Evolutionary conservation across 53 echinoderm and acorn worm genomes (phyloP), one percentile per base, ranked within the genome.

Genomic region (Hippasteria phrygiana): DNA sequence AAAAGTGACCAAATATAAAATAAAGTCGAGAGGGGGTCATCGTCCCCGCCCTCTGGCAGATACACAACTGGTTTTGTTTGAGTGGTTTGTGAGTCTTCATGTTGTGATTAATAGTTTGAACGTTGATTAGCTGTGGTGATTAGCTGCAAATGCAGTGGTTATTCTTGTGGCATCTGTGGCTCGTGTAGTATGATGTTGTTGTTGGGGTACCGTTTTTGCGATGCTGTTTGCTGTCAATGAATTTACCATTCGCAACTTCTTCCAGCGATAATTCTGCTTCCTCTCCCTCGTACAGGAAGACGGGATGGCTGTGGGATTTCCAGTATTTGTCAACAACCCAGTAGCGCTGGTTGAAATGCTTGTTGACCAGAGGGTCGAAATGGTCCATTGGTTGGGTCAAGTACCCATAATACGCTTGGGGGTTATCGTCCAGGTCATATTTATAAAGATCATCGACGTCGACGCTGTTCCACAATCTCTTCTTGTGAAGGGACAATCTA

Each of bases 211-310:
- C 46, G 13, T 54, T 20, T 54, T 16, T 54, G 3, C 20, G 18
- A 13, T 54, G 18, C 20, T 16, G 14, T 4, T 54, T 54, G 3
- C 3, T 54, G 13, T n/a, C 54, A 17, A 11, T 54, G 54, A 13
- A 13, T 54, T 46, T 89, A 88, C 89, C 89, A 46, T 65, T n/a
- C 12, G 37, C 34, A 2, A 93, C 78, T 51, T 77, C 53, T 27
- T 20, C 69, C 43, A 20, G 16, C 13, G 48, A 46, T 13, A 93
- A 63, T 12, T 43, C 62, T 3, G 73, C 90, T 39, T 93, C 93
- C 22, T 90, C 93, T 18, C 87, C 93, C 24, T 90, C 90, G 88
- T 80, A 93, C 0, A 93, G 82, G 74, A 93, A 87, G 22, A 93
- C 88, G 35, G 93, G 93, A 41, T 90, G 90, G 74, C 38, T 48